Percentiles rank a stretch among this genome's conserved stretches.
phyloP scores from a whole-genome alignment of 2,113 vertebrate genomes.

The Notiomystis cincta region DNA sequence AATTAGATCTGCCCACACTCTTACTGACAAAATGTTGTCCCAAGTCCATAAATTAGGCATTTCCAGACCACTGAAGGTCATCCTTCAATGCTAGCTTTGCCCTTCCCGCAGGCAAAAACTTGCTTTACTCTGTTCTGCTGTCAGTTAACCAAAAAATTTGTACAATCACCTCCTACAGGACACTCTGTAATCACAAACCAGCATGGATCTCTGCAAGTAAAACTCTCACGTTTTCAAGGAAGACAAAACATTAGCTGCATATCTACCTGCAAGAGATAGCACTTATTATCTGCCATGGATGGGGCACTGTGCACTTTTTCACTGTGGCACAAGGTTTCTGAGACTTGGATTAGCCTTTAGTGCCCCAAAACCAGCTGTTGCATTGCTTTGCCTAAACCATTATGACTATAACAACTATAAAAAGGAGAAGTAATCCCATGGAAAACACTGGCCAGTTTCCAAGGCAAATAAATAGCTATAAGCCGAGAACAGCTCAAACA shows the following conservation, averaged over 20 bases:
- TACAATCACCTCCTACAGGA: background rate
- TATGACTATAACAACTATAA: background rate
- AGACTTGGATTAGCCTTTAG: background rate
- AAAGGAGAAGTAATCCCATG: background rate
- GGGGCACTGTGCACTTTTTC: background rate
- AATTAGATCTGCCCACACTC: background rate
- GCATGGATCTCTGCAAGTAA: background rate
- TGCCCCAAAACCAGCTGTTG: background rate
- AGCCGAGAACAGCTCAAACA: background rate
- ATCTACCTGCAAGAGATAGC: background rate
- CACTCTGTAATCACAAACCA: background rate
- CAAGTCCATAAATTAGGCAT: background rate
- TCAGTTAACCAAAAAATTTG: background rate
- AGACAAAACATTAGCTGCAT: background rate
- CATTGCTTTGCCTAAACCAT: background rate
- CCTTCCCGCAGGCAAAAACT: background rate
- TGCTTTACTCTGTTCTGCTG: background rate
- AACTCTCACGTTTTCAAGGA: background rate
- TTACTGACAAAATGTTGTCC: background rate
- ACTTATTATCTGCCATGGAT: background rate
- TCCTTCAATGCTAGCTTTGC: background rate
- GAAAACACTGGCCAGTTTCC: slow-evolving; percentile 27
- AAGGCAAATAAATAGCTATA: slow-evolving; percentile 29
- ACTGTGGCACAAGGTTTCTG: background rate
- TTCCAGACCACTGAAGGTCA: background rate